Evolutionary conservation across 2,888 invertebrate species (phyloP).

Genomic region (Lomographa bimaculata): DNA sequence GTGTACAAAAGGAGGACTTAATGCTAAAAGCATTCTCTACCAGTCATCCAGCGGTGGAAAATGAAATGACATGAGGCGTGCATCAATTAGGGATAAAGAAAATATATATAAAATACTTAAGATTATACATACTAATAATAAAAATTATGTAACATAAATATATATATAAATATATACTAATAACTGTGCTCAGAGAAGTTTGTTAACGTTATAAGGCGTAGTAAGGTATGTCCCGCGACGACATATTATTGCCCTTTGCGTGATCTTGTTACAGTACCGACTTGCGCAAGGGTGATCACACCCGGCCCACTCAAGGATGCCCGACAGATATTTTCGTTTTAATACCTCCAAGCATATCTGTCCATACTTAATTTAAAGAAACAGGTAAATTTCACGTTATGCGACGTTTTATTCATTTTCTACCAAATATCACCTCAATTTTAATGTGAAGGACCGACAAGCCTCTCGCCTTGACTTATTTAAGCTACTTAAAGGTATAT

Average conservation of each 20-base stretch:
- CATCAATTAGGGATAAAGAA: too few species aligned
- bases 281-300: constrained; percentile 34
- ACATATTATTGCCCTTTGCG: constrained; percentile 24
- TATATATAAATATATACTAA: too few species aligned
- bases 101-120: too few species aligned
- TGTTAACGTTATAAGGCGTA: too few species aligned
- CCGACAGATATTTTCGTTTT: constrained; percentile 13
- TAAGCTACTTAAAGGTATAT: not conserved
- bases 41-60: too few species aligned
- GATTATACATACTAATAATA: too few species aligned
- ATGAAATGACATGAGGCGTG: too few species aligned
- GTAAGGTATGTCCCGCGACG: too few species aligned
- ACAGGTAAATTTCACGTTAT: constrained; percentile 10
- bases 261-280: constrained; percentile 35
- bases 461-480: constrained; percentile 13
- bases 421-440: constrained; percentile 5
- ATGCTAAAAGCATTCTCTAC: too few species aligned
- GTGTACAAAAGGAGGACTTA: too few species aligned
- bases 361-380: constrained; percentile 15
- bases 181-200: too few species aligned
- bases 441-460: constrained; percentile 25
- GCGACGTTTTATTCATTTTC: constrained; percentile 9
- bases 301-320: constrained; percentile 41
- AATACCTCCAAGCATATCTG: constrained; percentile 9
- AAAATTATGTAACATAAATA: too few species aligned